phyloP scores from a whole-genome alignment of 2,113 vertebrate species.

The Irena cyanogastra region DNA sequence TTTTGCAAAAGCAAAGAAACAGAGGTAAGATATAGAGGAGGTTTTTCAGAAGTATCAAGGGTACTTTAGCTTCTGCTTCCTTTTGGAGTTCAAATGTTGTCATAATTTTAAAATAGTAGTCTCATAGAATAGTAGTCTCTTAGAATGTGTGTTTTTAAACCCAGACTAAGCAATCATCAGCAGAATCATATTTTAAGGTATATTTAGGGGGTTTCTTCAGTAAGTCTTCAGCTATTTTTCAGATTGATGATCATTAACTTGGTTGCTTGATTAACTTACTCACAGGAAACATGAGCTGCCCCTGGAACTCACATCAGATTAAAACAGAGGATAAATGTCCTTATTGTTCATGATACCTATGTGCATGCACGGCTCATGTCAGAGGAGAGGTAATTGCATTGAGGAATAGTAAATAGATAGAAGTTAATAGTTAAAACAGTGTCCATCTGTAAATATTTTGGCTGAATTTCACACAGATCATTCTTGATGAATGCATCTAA shows the following conservation, averaged over 20 bases:
- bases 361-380: not conserved
- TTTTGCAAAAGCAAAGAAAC: not conserved
- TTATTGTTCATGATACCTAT: not conserved
- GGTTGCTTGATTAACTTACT: not conserved
- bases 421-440: not conserved
- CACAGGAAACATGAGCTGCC: not conserved
- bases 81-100: not conserved
- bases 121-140: not conserved
- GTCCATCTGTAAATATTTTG: slow-evolving; percentile 16
- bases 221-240: not conserved
- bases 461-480: not conserved
- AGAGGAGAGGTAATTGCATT: not conserved
- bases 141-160: not conserved
- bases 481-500: not conserved
- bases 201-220: not conserved
- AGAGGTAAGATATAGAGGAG: not conserved
- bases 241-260: not conserved
- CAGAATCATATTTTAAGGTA: not conserved
- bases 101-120: not conserved
- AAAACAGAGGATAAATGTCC: not conserved
- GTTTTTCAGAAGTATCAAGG: not conserved
- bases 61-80: not conserved
- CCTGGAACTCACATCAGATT: not conserved
- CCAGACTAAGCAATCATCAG: not conserved
- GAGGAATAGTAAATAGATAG: not conserved